A percentile compares a stretch with the other conserved stretches of the same genome.
Conservation (phyloP, 53 echinoderm and acorn worm genomes). For the Glandiceps talaboti region DNA sequence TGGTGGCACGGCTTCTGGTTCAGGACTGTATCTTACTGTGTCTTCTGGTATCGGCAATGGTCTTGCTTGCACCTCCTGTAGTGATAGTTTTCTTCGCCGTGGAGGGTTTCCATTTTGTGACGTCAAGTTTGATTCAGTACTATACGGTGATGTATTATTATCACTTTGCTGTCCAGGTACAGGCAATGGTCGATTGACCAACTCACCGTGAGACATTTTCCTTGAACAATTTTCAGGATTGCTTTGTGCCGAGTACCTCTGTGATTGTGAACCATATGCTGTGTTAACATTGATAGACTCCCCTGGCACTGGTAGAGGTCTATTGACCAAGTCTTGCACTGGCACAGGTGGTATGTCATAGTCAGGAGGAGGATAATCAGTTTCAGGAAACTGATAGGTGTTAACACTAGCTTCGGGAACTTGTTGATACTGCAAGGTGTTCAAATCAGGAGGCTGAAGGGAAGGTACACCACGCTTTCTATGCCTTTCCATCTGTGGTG, state of each 20-base stretch:
- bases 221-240: not conserved
- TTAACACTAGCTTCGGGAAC: not conserved
- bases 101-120: too few species aligned
- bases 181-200: not conserved
- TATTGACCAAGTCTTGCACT: not conserved
- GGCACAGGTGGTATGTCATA: not conserved
- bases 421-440: not conserved
- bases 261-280: too few species aligned
- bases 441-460: not conserved
- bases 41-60: not conserved
- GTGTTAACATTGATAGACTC: too few species aligned
- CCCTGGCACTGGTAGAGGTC: not conserved
- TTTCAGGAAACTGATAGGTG: not conserved
- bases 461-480: not conserved
- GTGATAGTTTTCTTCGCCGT: not conserved
- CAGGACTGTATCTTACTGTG: too few species aligned
- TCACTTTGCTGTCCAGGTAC: not conserved
- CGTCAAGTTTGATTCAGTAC: too few species aligned
- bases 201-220: not conserved
- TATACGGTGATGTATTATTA: too few species aligned
- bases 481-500: not conserved
- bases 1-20: too few species aligned
- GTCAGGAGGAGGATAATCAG: not conserved
- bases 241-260: not conserved
- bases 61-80: not conserved